phyloP scores from a whole-genome alignment of 2,888 invertebrate species.

The Plagiodera versicolora region DNA sequence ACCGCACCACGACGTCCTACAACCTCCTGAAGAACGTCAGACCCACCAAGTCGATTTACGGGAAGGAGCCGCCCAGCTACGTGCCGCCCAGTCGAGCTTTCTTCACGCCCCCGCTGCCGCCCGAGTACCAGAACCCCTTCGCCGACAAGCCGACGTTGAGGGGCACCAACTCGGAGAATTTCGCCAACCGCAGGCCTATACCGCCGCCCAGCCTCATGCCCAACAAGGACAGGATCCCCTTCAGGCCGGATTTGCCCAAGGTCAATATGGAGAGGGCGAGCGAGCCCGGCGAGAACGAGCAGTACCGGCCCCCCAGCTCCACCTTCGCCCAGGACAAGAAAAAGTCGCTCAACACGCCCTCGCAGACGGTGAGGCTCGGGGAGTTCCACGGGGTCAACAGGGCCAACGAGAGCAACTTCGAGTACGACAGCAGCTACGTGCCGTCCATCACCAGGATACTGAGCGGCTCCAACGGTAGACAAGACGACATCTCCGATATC shows the following conservation, averaged over 20 bases:
- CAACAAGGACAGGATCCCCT: constrained; percentile 78
- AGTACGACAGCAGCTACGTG: constrained; percentile 58
- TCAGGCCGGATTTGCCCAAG: constrained; percentile 66
- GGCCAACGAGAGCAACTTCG: constrained; percentile 51
- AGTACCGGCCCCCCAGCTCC: constrained; percentile 23
- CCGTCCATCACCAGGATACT: constrained; percentile 84
- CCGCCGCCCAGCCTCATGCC: constrained; percentile 83
- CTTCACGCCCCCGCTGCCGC: constrained; percentile 81
- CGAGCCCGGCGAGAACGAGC: constrained; percentile 22
- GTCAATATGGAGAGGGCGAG: constrained; percentile 48
- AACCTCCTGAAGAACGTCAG: constrained; percentile 63
- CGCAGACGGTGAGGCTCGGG: constrained; percentile 61
- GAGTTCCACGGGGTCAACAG: constrained; percentile 50
- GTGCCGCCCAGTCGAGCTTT: constrained; percentile 76
- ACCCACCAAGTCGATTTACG: constrained; percentile 62
- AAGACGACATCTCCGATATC: constrained; percentile 79
- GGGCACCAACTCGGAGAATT: constrained; percentile 64
- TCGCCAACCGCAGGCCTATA: constrained; percentile 74
- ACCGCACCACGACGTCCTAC: constrained; percentile 55
- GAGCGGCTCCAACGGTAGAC: constrained; percentile 82
- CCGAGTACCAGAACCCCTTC: constrained; percentile 82
- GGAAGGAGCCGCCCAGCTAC: constrained; percentile 78
- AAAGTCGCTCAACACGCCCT: constrained; percentile 75
- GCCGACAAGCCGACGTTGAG: constrained; percentile 87
- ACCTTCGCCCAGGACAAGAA: constrained; percentile 58